phyloP scores from a whole-genome alignment of 1,140 invertebrate species.

The Bombyx mandarina region DNA sequence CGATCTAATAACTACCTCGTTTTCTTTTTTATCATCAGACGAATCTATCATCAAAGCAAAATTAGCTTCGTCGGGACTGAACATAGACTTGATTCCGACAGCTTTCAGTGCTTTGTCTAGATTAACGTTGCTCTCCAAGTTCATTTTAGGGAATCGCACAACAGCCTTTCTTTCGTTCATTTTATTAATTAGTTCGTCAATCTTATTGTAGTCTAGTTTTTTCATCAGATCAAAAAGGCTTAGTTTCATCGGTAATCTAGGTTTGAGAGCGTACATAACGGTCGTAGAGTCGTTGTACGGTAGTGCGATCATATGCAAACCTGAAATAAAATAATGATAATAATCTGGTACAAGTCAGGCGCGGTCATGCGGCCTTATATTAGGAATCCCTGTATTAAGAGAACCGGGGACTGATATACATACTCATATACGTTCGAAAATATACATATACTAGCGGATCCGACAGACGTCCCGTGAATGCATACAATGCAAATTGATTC shows the following conservation, averaged over 20 bases:
- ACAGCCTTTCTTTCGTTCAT: constrained; percentile 67
- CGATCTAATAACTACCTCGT: constrained; percentile 22
- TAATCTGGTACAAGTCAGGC: background rate
- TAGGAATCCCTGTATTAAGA: too few species aligned
- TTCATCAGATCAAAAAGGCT: constrained; percentile 70
- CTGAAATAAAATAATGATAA: constrained; percentile 32
- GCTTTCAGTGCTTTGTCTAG: constrained; percentile 70
- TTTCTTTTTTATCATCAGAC: constrained; percentile 7
- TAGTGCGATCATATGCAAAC: constrained; percentile 77
- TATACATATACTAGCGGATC: too few species aligned
- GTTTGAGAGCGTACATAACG: constrained; percentile 81
- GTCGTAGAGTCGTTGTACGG: constrained; percentile 80
- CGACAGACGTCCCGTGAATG: too few species aligned
- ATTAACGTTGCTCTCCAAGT: constrained; percentile 72
- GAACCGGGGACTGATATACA: too few species aligned
- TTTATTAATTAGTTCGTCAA: constrained; percentile 70
- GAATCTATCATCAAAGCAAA: constrained; percentile 73
- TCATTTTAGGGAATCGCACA: constrained; percentile 79
- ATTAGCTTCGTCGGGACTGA: constrained; percentile 74
- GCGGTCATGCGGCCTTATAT: too few species aligned
- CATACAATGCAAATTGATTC: too few species aligned
- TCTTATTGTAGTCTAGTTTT: constrained; percentile 62
- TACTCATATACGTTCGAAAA: too few species aligned
- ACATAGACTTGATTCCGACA: constrained; percentile 77
- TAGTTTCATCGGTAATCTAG: constrained; percentile 63